phyloP scores from a whole-genome alignment of 2,888 invertebrate genomes.

The Acleris sparsana region DNA sequence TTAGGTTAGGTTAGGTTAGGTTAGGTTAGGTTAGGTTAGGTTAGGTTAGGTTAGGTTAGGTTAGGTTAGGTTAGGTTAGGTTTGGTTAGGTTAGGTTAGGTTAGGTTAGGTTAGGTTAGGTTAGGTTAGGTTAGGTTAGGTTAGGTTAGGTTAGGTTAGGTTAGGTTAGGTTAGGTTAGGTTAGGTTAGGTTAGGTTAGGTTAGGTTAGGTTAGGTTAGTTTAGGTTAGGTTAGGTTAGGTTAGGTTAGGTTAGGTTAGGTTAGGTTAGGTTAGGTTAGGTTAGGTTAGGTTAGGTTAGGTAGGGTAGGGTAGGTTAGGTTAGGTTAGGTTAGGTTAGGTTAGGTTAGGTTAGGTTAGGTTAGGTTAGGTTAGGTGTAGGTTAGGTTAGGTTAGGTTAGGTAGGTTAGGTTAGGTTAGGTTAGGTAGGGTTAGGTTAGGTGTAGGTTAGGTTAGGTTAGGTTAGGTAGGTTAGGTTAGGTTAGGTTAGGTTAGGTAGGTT shows the following conservation, averaged over 20 bases:
- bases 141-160: slow-evolving; percentile 37
- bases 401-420: slow-evolving; percentile 35
- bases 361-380: slow-evolving; percentile 37
- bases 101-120: slow-evolving; percentile 38
- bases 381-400: too few species aligned
- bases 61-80: slow-evolving; percentile 38
- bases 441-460: too few species aligned
- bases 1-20: slow-evolving; percentile 38
- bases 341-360: slow-evolving; percentile 24
- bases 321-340: slow-evolving; percentile 35
- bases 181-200: slow-evolving; percentile 39
- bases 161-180: slow-evolving; percentile 39
- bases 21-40: slow-evolving; percentile 38
- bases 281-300: slow-evolving; percentile 37
- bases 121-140: slow-evolving; percentile 37
- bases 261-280: slow-evolving; percentile 38
- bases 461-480: too few species aligned
- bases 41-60: slow-evolving; percentile 38
- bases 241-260: slow-evolving; percentile 36
- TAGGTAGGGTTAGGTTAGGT: slow-evolving; percentile 34
- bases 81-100: slow-evolving; percentile 38
- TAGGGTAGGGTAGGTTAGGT: too few species aligned
- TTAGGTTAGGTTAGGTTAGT: slow-evolving; percentile 37
- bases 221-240: slow-evolving; percentile 36
- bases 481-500: too few species aligned